phyloP scores from a whole-genome alignment of 2,113 vertebrate genomes.

The Fulmarus glacialis region DNA sequence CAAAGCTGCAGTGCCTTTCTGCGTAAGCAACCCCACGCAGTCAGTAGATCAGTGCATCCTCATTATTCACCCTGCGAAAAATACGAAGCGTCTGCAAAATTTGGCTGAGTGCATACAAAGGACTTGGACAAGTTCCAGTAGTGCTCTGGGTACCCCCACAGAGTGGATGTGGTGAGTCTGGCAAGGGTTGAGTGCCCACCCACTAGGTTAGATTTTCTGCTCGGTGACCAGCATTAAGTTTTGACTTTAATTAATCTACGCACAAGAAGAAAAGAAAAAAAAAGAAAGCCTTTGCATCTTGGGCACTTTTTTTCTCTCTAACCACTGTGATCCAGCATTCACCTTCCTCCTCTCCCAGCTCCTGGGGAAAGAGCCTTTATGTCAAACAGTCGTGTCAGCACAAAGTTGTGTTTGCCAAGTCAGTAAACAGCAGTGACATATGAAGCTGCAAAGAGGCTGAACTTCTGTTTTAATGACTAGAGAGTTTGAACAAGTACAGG shows the following conservation, averaged over 20 bases:
- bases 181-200: neutral
- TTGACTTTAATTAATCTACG: conserved; percentile 15
- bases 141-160: neutral
- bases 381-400: neutral
- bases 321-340: neutral
- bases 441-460: neutral
- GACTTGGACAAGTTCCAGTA: neutral
- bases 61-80: neutral
- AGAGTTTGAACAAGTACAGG: neutral
- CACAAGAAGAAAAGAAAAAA: neutral
- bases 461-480: neutral
- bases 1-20: neutral
- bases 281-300: neutral
- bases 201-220: conserved; percentile 6
- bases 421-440: neutral
- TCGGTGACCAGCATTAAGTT: neutral
- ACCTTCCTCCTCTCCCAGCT: neutral
- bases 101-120: neutral
- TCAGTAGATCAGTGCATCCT: neutral
- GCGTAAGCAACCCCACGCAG: neutral
- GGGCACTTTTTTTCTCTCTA: neutral
- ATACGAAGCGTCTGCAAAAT: neutral
- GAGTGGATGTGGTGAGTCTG: neutral
- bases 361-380: neutral
- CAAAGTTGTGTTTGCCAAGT: neutral